These are phyloP conservation scores for Liparis tanakae DNA, from an alignment of 2,797 vertebrate genomes.

Conservation along the genomic window DNA sequence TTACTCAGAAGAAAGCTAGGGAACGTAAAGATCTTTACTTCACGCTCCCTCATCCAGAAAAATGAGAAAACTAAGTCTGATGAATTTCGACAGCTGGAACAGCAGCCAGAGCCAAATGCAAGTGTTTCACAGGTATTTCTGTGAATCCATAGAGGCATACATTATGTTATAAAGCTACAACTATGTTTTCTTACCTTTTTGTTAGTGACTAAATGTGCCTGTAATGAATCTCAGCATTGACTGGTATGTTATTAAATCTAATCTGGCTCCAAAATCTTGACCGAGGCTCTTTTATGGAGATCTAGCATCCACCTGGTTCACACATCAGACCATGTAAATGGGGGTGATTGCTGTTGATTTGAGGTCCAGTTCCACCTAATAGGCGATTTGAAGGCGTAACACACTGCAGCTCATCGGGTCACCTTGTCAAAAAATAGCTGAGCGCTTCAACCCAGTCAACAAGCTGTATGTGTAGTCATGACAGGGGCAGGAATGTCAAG, in stretches of 20 bases:
- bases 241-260: conserved; percentile 16
- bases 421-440: conserved; percentile 68
- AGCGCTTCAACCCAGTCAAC: conserved; percentile 56
- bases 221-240: conserved; percentile 14
- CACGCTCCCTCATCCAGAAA: conserved; percentile 51
- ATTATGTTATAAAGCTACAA: conserved; percentile 17
- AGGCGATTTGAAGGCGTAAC: conserved; percentile 41
- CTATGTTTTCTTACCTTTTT: conserved; percentile 15
- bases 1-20: conserved; percentile 65
- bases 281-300: conserved; percentile 3
- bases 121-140: conserved; percentile 20
- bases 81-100: conserved; percentile 44
- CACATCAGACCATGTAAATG: conserved; percentile 39
- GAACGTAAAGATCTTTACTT: conserved; percentile 63
- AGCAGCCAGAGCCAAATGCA: conserved; percentile 13
- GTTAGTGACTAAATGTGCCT: neutral
- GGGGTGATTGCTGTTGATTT: conserved; percentile 49
- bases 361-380: conserved; percentile 50
- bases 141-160: conserved; percentile 12
- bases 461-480: conserved; percentile 28
- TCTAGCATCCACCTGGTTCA: conserved; percentile 4
- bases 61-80: conserved; percentile 40
- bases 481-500: conserved; percentile 45
- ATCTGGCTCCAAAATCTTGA: conserved; percentile 19
- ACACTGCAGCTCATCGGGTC: conserved; percentile 48